Percentiles rank a stretch among this genome's conserved stretches.
Evolutionary conservation across 2,113 vertebrate genomes (phyloP).

Genomic region (Equus quagga): DNA sequence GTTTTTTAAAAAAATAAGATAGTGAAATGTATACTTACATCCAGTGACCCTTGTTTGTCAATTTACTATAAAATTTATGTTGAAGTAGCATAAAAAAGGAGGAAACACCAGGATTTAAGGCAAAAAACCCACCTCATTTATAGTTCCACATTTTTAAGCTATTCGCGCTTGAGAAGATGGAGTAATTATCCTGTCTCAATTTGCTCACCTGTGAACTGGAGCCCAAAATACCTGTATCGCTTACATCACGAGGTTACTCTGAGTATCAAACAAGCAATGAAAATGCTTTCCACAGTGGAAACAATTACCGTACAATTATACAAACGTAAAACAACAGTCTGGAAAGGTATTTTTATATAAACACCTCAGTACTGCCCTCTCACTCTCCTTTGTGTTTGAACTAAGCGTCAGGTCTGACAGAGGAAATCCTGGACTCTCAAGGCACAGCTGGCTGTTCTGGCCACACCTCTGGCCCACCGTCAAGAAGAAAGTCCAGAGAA

Average conservation of each 20-base stretch:
- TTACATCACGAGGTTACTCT: not conserved
- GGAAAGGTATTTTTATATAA: slow-evolving; percentile 28
- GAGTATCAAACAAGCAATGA: not conserved
- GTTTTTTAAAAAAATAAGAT: not conserved
- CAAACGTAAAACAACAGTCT: not conserved
- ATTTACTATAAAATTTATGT: slow-evolving; percentile 34
- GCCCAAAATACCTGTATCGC: not conserved
- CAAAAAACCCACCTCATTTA: not conserved
- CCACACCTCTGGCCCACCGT: not conserved
- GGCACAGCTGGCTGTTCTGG: not conserved
- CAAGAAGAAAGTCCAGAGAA: slow-evolving; percentile 18
- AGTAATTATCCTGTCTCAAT: not conserved
- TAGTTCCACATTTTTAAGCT: not conserved
- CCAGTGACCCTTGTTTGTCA: not conserved
- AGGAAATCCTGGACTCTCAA: slow-evolving; percentile 24
- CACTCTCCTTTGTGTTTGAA: not conserved
- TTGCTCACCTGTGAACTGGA: slow-evolving; percentile 37
- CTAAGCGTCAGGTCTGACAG: not conserved
- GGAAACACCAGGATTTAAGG: not conserved
- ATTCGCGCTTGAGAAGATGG: slow-evolving; percentile 7
- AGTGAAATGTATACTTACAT: not conserved
- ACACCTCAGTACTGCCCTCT: not conserved
- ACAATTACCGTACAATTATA: not conserved
- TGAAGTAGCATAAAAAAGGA: not conserved
- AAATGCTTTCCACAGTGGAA: slow-evolving; percentile 27